Percentiles rank a stretch among this genome's conserved stretches.
Conservation (phyloP, 2,888 invertebrate species). For the Baronia brevicornis region DNA sequence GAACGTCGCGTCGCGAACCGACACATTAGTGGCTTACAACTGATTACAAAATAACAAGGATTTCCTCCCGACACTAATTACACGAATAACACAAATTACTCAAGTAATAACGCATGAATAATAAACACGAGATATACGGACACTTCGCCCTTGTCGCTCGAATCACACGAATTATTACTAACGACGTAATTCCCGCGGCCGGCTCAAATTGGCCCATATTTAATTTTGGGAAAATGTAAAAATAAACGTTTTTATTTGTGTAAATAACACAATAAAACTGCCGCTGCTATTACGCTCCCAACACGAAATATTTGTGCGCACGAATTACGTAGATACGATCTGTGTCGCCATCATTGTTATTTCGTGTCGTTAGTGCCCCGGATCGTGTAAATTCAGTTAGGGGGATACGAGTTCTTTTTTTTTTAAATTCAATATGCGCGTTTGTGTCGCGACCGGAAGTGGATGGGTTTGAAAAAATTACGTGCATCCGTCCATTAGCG, state of each 20-base stretch:
- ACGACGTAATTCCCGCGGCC: constrained; percentile 54
- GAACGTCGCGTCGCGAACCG: constrained; percentile 29
- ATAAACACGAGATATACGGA: constrained; percentile 30
- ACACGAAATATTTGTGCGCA: constrained; percentile 57
- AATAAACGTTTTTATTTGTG: constrained; percentile 76
- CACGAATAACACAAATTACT: constrained; percentile 53
- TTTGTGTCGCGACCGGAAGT: constrained; percentile 55
- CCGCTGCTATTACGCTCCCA: constrained; percentile 49
- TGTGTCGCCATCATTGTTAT: constrained; percentile 69
- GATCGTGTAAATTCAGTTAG: constrained; percentile 72
- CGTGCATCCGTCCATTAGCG: constrained; percentile 52
- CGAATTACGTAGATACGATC: constrained; percentile 69
- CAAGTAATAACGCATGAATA: constrained; percentile 54
- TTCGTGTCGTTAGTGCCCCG: constrained; percentile 66
- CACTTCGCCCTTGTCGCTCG: constrained; percentile 26
- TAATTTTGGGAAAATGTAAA: constrained; percentile 76
- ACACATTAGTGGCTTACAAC: constrained; percentile 48
- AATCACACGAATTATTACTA: constrained; percentile 52
- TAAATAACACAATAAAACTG: constrained; percentile 75
- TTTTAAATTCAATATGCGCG: constrained; percentile 54
- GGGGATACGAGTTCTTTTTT: constrained; percentile 48
- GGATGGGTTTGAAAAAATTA: constrained; percentile 69
- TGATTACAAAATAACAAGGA: constrained; percentile 63
- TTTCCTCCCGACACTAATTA: constrained; percentile 62
- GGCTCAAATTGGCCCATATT: constrained; percentile 67